A percentile compares a stretch with the other conserved stretches of the same genome.
phyloP scores from a whole-genome alignment of 2,113 vertebrate species.

The Thamnophis sirtalis region DNA sequence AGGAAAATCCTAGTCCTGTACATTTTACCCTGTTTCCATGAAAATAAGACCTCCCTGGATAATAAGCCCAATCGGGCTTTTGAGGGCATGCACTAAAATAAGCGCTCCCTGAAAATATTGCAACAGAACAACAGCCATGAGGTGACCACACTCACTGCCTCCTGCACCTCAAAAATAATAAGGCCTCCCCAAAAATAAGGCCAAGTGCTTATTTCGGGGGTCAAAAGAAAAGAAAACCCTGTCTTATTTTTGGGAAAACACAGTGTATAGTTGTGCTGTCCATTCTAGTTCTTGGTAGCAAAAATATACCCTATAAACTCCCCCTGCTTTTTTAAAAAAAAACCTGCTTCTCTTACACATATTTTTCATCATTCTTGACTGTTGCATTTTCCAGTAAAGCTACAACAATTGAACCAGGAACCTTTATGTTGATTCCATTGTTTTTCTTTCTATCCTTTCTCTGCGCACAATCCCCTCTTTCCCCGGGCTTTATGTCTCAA shows the following conservation, averaged over 20 bases:
- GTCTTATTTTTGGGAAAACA: too few relatives aligned
- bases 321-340: not conserved
- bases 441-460: not conserved
- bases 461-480: not conserved
- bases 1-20: not conserved
- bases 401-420: not conserved
- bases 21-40: not conserved
- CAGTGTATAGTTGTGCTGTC: not conserved
- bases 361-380: not conserved
- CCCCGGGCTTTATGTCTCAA: not conserved
- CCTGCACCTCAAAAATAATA: too few relatives aligned
- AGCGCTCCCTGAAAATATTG: too few relatives aligned
- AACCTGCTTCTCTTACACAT: not conserved
- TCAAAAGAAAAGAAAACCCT: too few relatives aligned
- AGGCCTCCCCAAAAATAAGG: too few relatives aligned
- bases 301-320: not conserved
- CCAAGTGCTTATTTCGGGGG: too few relatives aligned
- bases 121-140: too few relatives aligned
- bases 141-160: too few relatives aligned
- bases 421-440: not conserved
- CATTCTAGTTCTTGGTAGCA: not conserved
- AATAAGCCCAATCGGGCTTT: too few relatives aligned
- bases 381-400: not conserved
- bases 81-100: too few relatives aligned
- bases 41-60: too few relatives aligned